phyloP scores from a whole-genome alignment of 2,113 vertebrate species.

The Callopanchax toddi region DNA sequence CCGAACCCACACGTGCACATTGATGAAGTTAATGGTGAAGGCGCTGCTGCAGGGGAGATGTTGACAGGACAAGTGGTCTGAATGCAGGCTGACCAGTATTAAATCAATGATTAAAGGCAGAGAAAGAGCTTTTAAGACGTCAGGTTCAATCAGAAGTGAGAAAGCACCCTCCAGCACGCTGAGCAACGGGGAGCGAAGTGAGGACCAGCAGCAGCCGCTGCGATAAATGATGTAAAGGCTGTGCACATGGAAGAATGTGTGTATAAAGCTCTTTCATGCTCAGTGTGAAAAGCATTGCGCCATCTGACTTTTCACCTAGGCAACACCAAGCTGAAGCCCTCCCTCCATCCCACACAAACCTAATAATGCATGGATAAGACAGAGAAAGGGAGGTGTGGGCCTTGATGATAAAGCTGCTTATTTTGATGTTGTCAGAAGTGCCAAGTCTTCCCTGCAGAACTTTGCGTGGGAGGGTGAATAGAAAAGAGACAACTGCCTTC shows the following conservation, averaged over 20 bases:
- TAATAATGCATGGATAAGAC: slow-evolving; percentile 42
- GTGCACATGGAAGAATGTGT: slow-evolving; percentile 26
- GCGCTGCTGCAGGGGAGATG: slow-evolving; percentile 15
- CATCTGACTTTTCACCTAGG: slow-evolving; percentile 15
- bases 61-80: slow-evolving; percentile 34
- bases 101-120: slow-evolving; percentile 52
- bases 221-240: slow-evolving; percentile 24
- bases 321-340: slow-evolving; percentile 14
- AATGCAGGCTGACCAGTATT: slow-evolving; percentile 36
- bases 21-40: slow-evolving; percentile 7
- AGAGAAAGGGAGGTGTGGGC: slow-evolving; percentile 13
- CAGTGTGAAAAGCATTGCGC: slow-evolving; percentile 27
- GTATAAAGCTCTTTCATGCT: background rate
- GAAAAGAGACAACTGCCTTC: slow-evolving; percentile 37
- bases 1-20: background rate
- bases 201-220: background rate
- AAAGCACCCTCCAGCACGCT: slow-evolving; percentile 8
- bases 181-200: slow-evolving; percentile 1
- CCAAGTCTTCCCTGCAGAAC: slow-evolving; percentile 44
- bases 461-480: slow-evolving; percentile 40
- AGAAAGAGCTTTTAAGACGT: slow-evolving; percentile 57
- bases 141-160: slow-evolving; percentile 38
- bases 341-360: slow-evolving; percentile 16
- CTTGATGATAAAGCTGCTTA: slow-evolving; percentile 40
- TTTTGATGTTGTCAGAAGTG: slow-evolving; percentile 31